Evolutionary conservation across 2,888 invertebrate genomes (phyloP).

Genomic region (Aleiodes leptofemur): DNA sequence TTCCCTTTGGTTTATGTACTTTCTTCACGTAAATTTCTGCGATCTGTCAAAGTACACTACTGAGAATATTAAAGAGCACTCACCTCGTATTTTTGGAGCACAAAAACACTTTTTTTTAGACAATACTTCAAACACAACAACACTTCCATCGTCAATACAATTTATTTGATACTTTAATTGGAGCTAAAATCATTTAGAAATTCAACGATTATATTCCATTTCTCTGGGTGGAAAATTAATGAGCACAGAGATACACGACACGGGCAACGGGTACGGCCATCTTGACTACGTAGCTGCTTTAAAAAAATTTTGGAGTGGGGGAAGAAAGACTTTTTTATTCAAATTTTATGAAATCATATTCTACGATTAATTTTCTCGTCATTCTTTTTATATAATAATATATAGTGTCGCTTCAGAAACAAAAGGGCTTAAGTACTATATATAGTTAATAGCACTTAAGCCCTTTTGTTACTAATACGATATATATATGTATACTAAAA

Average conservation of each 20-base stretch:
- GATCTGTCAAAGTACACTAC: constrained; percentile 14
- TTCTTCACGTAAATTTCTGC: constrained; percentile 17
- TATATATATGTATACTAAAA: too few relatives aligned
- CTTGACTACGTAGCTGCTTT: not conserved
- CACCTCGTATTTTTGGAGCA: constrained; percentile 13
- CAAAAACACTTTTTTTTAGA: not conserved
- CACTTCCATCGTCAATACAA: not conserved
- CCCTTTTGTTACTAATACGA: too few relatives aligned
- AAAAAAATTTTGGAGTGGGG: not conserved
- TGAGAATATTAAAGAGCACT: not conserved
- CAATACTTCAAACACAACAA: not conserved
- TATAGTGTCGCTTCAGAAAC: too few relatives aligned
- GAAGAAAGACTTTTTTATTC: not conserved
- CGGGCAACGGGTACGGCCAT: not conserved
- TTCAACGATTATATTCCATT: too few relatives aligned
- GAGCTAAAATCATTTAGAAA: too few relatives aligned
- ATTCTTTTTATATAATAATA: too few relatives aligned
- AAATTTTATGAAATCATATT: not conserved
- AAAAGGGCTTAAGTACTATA: too few relatives aligned
- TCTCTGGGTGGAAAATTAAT: not conserved
- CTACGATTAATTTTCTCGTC: too few relatives aligned
- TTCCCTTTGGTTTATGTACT: not conserved
- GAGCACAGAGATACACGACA: constrained; percentile 1
- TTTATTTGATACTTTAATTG: not conserved
- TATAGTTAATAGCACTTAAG: too few relatives aligned